Conservation (phyloP, 2,888 invertebrate species). For the Troides helena region DNA sequence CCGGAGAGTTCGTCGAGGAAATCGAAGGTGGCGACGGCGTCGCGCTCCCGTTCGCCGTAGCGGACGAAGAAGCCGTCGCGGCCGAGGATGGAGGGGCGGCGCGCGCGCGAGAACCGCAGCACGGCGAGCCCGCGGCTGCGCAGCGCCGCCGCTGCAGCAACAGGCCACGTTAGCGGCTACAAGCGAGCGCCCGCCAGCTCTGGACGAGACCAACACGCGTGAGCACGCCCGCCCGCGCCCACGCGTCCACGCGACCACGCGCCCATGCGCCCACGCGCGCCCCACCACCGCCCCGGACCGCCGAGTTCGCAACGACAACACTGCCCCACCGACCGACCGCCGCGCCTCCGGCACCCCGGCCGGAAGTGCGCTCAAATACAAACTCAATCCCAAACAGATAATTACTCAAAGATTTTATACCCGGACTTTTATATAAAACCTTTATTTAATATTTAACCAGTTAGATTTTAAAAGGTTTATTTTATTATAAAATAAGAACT, state of each 20-base stretch:
- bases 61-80: conserved; percentile 88
- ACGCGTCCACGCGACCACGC: conserved; percentile 28
- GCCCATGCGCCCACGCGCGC: conserved; percentile 28
- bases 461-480: no score
- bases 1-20: conserved; percentile 85
- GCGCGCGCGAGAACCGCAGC: conserved; percentile 71
- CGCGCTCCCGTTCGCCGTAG: conserved; percentile 87
- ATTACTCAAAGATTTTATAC: no score
- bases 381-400: no score
- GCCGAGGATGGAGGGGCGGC: conserved; percentile 87
- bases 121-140: conserved; percentile 79
- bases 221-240: conserved; percentile 41
- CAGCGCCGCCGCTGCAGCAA: conserved; percentile 81
- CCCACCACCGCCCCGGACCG: conserved; percentile 26
- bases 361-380: no score
- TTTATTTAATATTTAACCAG: no score
- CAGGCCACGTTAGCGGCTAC: conserved; percentile 52
- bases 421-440: no score
- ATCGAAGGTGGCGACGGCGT: conserved; percentile 89
- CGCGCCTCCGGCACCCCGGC: no score
- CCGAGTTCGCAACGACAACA: no score
- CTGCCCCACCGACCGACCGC: no score
- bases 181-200: conserved; percentile 53
- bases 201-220: conserved; percentile 60
- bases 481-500: no score